Evolutionary conservation across 1,140 invertebrate genomes (phyloP).

Genomic region (Dreissena polymorpha): DNA sequence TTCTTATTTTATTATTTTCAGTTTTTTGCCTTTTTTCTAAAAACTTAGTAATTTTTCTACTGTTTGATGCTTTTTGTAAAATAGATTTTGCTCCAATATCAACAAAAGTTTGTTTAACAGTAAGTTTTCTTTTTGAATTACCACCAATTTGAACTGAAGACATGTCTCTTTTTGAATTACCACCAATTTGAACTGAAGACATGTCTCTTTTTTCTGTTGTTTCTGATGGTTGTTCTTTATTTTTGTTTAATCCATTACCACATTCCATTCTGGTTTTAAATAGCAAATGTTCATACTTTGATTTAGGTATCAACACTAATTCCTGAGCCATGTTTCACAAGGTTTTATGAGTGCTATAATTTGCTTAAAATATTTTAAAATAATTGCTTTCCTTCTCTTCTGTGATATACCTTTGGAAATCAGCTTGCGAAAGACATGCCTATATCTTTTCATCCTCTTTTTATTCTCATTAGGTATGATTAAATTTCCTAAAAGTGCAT

Average conservation of each 20-base stretch:
- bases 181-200: not conserved
- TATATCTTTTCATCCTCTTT: conserved; percentile 40
- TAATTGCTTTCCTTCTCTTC: conserved; percentile 13
- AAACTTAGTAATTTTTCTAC: too few species aligned
- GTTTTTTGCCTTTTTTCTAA: not conserved
- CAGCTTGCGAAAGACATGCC: conserved; percentile 19
- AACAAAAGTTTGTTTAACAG: too few species aligned
- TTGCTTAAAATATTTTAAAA: too few species aligned
- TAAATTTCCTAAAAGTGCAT: conserved; percentile 41
- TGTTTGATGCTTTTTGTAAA: too few species aligned
- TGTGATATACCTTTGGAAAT: conserved; percentile 36
- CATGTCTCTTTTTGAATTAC: conserved; percentile 33
- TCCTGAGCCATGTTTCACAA: conserved; percentile 43
- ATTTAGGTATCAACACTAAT: conserved; percentile 39
- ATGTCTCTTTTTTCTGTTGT: not conserved
- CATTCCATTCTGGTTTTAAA: conserved; percentile 15
- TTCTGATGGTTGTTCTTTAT: too few species aligned
- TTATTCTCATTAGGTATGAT: conserved; percentile 24
- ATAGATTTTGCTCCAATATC: too few species aligned
- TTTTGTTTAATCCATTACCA: too few species aligned
- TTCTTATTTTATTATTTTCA: too few species aligned
- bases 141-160: too few species aligned
- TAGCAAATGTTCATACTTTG: conserved; percentile 43
- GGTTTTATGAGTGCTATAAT: too few species aligned
- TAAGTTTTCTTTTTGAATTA: too few species aligned